Percentiles rank a stretch among this genome's conserved stretches.
Evolutionary conservation across 1,140 invertebrate genomes (phyloP).

Genomic region (Drosophila pseudoobscura): DNA sequence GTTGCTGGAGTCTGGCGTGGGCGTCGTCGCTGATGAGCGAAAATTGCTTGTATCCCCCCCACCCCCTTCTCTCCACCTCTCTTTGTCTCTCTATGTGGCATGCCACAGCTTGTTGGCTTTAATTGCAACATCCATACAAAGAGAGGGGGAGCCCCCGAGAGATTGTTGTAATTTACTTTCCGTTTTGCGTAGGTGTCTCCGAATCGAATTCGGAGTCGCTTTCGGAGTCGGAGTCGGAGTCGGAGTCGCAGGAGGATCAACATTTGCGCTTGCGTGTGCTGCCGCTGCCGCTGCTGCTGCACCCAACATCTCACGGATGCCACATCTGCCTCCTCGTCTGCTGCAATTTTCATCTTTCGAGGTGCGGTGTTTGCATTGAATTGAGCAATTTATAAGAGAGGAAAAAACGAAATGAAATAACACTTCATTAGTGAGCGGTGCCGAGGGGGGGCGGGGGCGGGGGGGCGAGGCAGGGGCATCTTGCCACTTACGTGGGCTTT

Average conservation of each 20-base stretch:
- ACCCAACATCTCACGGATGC: constrained; percentile 9
- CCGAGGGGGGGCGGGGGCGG: constrained; percentile 12
- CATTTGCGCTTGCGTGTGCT: constrained; percentile 32
- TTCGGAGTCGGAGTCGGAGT: constrained; percentile 16
- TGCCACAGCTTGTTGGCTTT: constrained; percentile 58
- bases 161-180: constrained; percentile 40
- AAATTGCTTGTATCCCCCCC: constrained; percentile 52
- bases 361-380: constrained; percentile 70
- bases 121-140: constrained; percentile 52
- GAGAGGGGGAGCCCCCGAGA: background rate
- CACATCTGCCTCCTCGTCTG: constrained; percentile 22
- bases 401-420: constrained; percentile 60
- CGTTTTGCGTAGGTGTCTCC: constrained; percentile 45
- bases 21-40: constrained; percentile 67
- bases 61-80: background rate
- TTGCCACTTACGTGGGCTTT: constrained; percentile 49
- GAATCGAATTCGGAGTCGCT: constrained; percentile 8
- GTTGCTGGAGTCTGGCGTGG: constrained; percentile 17
- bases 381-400: constrained; percentile 72
- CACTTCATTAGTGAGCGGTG: constrained; percentile 63
- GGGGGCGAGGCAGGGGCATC: constrained; percentile 28
- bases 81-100: constrained; percentile 8
- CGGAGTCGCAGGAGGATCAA: constrained; percentile 41
- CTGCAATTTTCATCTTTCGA: constrained; percentile 39
- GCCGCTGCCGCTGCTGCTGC: constrained; percentile 28